These are phyloP conservation scores for Saguinus midas DNA, from an alignment of 2,113 vertebrate species.

Conservation along the genomic window DNA sequence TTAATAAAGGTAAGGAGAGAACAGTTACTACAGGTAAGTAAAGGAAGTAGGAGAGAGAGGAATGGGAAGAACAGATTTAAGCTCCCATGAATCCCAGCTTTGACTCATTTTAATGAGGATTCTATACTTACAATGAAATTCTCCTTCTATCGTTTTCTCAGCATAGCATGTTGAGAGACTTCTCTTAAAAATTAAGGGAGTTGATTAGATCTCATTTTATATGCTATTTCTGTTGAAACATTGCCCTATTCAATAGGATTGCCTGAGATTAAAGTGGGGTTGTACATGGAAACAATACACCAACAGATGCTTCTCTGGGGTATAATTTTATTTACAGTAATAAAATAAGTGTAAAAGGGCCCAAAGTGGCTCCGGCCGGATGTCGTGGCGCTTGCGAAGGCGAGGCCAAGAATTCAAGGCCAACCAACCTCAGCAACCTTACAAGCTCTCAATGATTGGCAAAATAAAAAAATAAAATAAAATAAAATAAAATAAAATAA, in stretches of 20 bases:
- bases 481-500: neutral
- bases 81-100: neutral
- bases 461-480: too few relatives aligned
- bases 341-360: neutral
- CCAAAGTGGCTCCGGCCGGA: too few relatives aligned
- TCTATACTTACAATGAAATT: neutral
- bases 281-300: neutral
- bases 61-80: neutral
- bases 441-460: too few relatives aligned
- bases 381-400: too few relatives aligned
- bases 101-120: neutral
- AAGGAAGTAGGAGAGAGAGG: neutral
- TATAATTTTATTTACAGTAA: neutral
- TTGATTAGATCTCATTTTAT: neutral
- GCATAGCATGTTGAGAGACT: neutral
- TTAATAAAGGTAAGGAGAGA: neutral
- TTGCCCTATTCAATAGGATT: neutral
- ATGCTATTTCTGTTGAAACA: neutral
- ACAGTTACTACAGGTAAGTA: neutral
- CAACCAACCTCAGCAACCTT: too few relatives aligned
- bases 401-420: too few relatives aligned
- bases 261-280: neutral
- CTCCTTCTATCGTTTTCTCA: neutral
- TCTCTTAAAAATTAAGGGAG: neutral
- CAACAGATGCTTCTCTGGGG: neutral